phyloP scores from a whole-genome alignment of 1,140 invertebrate genomes.

The Calosoma granatense region DNA sequence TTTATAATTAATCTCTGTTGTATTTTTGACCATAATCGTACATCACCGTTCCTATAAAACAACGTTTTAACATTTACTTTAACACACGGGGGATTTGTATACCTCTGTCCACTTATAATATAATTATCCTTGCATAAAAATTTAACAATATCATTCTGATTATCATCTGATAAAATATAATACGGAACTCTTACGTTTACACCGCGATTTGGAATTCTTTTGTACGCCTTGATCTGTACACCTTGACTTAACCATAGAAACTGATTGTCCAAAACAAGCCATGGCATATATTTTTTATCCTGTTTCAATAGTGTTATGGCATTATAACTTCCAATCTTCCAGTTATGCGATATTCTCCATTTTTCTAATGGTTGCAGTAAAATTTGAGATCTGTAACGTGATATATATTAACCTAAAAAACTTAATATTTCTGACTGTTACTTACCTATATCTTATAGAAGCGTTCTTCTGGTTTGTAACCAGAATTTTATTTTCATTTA shows the following conservation, averaged over 20 bases:
- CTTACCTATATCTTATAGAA: conserved; percentile 20
- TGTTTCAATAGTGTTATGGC: conserved; percentile 18
- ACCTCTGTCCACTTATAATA: conserved; percentile 21
- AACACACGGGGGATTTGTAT: not conserved
- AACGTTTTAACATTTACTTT: not conserved
- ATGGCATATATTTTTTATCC: conserved; percentile 21
- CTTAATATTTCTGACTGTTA: not conserved
- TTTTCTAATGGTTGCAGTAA: conserved; percentile 19
- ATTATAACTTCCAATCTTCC: conserved; percentile 22
- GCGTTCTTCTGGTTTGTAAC: conserved; percentile 24
- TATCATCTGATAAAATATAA: conserved; percentile 11
- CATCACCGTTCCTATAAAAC: conserved; percentile 17
- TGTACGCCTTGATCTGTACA: conserved; percentile 19
- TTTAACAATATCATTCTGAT: conserved; percentile 18
- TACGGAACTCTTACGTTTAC: conserved; percentile 11
- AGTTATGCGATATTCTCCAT: conserved; percentile 23
- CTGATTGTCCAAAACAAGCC: conserved; percentile 20
- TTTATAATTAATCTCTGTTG: conserved; percentile 13
- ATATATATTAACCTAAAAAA: conserved; percentile 11
- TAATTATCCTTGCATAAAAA: conserved; percentile 21
- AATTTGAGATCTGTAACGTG: conserved; percentile 17
- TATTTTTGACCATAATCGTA: conserved; percentile 15
- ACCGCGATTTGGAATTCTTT: conserved; percentile 16
- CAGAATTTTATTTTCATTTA: conserved; percentile 17
- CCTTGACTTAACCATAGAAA: conserved; percentile 23